A percentile compares a stretch with the other conserved stretches of the same genome.
Evolutionary conservation across 2,797 vertebrate species (phyloP).

Genomic region (Poecilia picta): DNA sequence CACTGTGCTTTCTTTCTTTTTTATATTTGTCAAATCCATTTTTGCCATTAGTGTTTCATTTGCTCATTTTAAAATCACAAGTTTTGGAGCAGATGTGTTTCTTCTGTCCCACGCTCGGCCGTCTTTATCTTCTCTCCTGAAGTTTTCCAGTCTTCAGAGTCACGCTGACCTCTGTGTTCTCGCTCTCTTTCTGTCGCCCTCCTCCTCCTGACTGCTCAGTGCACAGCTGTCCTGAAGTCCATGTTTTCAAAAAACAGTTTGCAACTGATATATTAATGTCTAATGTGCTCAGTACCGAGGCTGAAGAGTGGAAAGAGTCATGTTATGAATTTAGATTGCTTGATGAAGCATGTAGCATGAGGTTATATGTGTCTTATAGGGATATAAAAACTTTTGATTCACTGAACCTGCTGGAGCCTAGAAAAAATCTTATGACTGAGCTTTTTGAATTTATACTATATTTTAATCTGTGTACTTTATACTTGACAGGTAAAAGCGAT

Average conservation of each 20-base stretch:
- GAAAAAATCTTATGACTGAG: constrained; percentile 3
- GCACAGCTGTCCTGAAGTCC: constrained; percentile 49
- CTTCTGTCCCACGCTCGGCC: constrained; percentile 24
- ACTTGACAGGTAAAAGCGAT: constrained; percentile 91
- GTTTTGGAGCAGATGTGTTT: constrained; percentile 27
- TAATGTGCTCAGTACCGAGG: constrained; percentile 24
- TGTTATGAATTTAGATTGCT: constrained; percentile 57
- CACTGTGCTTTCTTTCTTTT: not conserved
- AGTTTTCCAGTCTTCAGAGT: constrained; percentile 29
- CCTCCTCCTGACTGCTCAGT: constrained; percentile 48
- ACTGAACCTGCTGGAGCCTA: not conserved
- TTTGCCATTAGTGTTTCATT: not conserved
- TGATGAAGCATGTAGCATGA: constrained; percentile 27
- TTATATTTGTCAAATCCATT: not conserved
- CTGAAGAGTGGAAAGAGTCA: constrained; percentile 53
- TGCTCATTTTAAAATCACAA: constrained; percentile 18
- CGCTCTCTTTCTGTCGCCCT: constrained; percentile 36
- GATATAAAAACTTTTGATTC: not conserved
- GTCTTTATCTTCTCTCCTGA: constrained; percentile 51
- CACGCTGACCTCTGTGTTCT: constrained; percentile 32
- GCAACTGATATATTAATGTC: constrained; percentile 52
- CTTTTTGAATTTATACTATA: not conserved
- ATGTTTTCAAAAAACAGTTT: constrained; percentile 55
- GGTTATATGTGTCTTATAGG: not conserved
- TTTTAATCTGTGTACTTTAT: not conserved